phyloP scores from a whole-genome alignment of 2,888 invertebrate species.

The Polyommatus icarus region DNA sequence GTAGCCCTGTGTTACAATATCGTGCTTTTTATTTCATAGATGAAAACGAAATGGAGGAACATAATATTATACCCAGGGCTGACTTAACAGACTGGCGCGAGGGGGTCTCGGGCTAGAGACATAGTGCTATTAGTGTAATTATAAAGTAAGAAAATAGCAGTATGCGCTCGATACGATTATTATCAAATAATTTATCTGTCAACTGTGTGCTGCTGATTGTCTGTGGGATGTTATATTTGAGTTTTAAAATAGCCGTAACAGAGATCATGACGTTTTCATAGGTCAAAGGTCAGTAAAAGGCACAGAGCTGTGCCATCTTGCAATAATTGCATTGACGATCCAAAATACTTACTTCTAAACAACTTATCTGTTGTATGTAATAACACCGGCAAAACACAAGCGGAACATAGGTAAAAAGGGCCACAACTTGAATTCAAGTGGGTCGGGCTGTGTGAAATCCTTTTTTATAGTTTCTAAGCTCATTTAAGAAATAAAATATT shows the following conservation, averaged over 20 bases:
- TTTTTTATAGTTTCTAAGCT: too few species aligned
- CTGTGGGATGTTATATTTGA: constrained; percentile 51
- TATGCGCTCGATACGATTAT: neutral
- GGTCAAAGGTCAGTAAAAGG: neutral
- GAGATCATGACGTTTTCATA: neutral
- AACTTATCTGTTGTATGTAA: too few species aligned
- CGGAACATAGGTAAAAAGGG: too few species aligned
- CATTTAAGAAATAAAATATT: too few species aligned
- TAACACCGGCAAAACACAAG: too few species aligned
- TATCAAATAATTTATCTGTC: constrained; percentile 10
- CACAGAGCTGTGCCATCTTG: neutral
- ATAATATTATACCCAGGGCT: neutral
- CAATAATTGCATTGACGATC: neutral
- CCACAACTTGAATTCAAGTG: too few species aligned
- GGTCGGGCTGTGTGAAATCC: too few species aligned
- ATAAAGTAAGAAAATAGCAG: neutral
- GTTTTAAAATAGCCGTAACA: neutral
- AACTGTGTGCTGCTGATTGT: constrained; percentile 47
- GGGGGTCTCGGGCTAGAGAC: neutral
- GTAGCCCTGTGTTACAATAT: neutral
- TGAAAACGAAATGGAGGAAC: too few species aligned
- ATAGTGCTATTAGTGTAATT: constrained; percentile 8
- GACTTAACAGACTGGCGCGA: neutral
- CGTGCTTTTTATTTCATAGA: too few species aligned
- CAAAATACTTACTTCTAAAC: neutral